These are phyloP conservation scores for Sympetrum striolatum DNA, from an alignment of 2,888 invertebrate genomes.

Conservation along the genomic window DNA sequence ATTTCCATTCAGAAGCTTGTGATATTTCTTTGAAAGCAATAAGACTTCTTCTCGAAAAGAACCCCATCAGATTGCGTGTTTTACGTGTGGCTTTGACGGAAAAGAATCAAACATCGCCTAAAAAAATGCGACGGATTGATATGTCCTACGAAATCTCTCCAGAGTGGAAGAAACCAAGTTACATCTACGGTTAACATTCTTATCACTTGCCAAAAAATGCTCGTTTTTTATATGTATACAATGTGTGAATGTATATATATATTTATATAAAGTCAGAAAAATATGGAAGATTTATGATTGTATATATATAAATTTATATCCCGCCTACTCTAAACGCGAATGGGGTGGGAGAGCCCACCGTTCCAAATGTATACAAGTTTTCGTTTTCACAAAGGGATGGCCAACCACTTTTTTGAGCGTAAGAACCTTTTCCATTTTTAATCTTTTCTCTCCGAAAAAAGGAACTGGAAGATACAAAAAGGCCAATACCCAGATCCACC, in stretches of 20 bases:
- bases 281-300: not conserved
- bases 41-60: not conserved
- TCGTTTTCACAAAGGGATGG: not conserved
- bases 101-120: not conserved
- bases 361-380: not conserved
- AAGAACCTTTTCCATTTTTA: not conserved
- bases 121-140: not conserved
- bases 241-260: not conserved
- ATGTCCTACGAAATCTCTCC: not conserved
- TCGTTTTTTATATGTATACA: not conserved
- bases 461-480: not conserved
- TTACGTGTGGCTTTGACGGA: not conserved
- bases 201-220: not conserved
- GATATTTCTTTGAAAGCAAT: not conserved
- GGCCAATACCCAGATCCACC: not conserved
- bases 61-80: not conserved
- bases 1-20: not conserved
- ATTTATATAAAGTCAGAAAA: constrained; percentile 10
- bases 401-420: not conserved
- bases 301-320: not conserved
- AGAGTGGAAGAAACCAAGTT: not conserved
- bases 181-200: not conserved
- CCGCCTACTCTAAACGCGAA: not conserved
- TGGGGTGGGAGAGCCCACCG: not conserved
- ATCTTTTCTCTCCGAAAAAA: not conserved